Conservation (phyloP, 2,113 vertebrate species). For the Oncorhynchus gorbuscha region DNA sequence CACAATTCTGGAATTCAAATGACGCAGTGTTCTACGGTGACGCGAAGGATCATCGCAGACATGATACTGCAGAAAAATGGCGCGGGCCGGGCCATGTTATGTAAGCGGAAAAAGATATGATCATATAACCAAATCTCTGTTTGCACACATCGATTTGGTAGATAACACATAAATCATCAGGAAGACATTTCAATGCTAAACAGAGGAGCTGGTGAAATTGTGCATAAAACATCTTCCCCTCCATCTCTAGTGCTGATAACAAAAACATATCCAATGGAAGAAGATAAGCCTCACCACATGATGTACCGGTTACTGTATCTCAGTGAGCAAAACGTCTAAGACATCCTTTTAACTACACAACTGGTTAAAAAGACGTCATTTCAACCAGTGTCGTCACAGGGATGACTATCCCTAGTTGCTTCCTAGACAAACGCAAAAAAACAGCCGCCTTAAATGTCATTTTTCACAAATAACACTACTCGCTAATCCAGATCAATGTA, state of each 20-base stretch:
- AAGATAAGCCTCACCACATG: too few relatives aligned
- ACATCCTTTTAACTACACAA: background rate
- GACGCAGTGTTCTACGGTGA: conserved; percentile 3
- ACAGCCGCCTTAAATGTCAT: background rate
- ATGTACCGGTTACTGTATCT: too few relatives aligned
- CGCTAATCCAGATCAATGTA: background rate
- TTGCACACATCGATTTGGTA: background rate
- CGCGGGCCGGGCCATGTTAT: background rate
- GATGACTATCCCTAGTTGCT: background rate
- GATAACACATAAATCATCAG: background rate
- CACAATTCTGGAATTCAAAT: conserved; percentile 41
- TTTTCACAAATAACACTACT: background rate
- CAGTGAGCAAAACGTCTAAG: too few relatives aligned
- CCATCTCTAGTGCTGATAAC: background rate
- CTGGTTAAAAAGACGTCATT: too few relatives aligned
- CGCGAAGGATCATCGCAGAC: conserved; percentile 1
- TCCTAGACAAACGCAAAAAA: background rate
- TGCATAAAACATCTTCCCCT: background rate
- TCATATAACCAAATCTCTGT: background rate
- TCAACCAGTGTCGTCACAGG: background rate
- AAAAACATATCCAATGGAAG: background rate
- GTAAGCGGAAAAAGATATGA: background rate
- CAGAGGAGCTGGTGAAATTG: background rate
- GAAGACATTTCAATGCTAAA: background rate
- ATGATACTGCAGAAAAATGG: conserved; percentile 9